Base-by-base conservation (phyloP, 2,888 invertebrate genomes). In the Drosophila mimica region DNA sequence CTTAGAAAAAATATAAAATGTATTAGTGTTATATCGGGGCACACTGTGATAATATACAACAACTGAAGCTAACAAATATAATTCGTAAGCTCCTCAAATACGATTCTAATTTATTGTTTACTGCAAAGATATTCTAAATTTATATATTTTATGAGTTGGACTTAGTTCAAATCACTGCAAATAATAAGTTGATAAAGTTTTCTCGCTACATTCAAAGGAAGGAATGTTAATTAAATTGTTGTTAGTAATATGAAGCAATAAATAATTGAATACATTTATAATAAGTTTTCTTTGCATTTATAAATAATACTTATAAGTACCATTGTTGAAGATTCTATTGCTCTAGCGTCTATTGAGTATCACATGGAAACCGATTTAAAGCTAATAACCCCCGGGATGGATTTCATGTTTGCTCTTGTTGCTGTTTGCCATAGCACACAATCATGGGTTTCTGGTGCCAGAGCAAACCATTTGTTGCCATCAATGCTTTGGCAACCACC, bases 361-460 rank as follows among this genome's bases (percentile, higher is more conserved):
- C 59, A 13, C 36, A 58, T 33, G 13, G 4, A 2, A 40, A 43
- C 28, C 17, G 20, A 40, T 33, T 40, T 61, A 5, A 33, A 49
- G 31, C 31, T 48, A 49, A 36, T n/a, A 8, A 25, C 25, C 17
- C 20, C 49, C n/a, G 9, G 48, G 17, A 38, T 56, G 31, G 8
- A 43, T 15, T 31, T 56, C 20, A 46, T 33, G 40, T 36, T 33
- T 49, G 49, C 43, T 52, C 33, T 25, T 60, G 48, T 30, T 87
- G 88, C 75, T 89, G 87, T 89, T 95, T 95, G 17, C 96, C 97
- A 94, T 96, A 98, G 82, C 97, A 97, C 51, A 99, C 98, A 72
- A 98, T 97, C 94, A 99, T 96, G 9, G 98, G 98, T 93, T 97
- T 98, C 69, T 96, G 96, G 89, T 97, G 96, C 62, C 98, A 93